Conservation (phyloP, 2,888 invertebrate genomes). For the Oscheius onirici region DNA sequence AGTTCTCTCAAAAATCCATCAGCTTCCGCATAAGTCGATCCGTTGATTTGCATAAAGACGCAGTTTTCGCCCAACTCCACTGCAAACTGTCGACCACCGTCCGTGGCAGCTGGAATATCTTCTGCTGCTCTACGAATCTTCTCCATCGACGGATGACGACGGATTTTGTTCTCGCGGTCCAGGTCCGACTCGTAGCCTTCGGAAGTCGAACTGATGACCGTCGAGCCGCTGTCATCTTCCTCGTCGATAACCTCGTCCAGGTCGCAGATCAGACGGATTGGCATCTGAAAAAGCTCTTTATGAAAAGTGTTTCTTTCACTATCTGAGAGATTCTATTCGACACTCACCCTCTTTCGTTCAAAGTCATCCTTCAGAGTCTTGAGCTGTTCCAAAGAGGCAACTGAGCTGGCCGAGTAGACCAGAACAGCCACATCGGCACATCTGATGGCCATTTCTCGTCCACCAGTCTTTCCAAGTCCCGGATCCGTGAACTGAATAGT, state of each 20-base stretch:
- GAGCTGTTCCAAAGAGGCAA: constrained; percentile 38
- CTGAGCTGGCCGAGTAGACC: constrained; percentile 41
- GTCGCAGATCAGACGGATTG: constrained; percentile 48
- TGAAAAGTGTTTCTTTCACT: not conserved
- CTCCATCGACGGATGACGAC: constrained; percentile 53
- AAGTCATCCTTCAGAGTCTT: constrained; percentile 30
- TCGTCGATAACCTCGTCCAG: constrained; percentile 38
- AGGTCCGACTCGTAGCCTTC: constrained; percentile 48
- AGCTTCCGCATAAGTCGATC: constrained; percentile 7
- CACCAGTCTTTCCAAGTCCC: constrained; percentile 53
- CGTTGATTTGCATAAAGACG: constrained; percentile 22
- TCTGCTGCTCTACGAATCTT: constrained; percentile 45
- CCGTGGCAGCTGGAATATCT: constrained; percentile 35
- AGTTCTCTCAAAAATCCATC: constrained; percentile 21
- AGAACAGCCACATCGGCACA: constrained; percentile 46
- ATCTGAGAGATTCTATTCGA: not conserved
- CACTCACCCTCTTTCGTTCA: constrained; percentile 40
- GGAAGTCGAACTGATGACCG: constrained; percentile 26
- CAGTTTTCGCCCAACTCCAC: constrained; percentile 24
- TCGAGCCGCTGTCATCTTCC: constrained; percentile 39
- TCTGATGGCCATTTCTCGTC: constrained; percentile 53
- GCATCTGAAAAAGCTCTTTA: constrained; percentile 38
- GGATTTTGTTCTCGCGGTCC: constrained; percentile 42
- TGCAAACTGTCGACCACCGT: constrained; percentile 29
- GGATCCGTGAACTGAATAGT: constrained; percentile 50